Evolutionary conservation across 2,888 invertebrate species (phyloP), one percentile per base, ranked within the genome.

Genomic region (Nebria brevicollis): DNA sequence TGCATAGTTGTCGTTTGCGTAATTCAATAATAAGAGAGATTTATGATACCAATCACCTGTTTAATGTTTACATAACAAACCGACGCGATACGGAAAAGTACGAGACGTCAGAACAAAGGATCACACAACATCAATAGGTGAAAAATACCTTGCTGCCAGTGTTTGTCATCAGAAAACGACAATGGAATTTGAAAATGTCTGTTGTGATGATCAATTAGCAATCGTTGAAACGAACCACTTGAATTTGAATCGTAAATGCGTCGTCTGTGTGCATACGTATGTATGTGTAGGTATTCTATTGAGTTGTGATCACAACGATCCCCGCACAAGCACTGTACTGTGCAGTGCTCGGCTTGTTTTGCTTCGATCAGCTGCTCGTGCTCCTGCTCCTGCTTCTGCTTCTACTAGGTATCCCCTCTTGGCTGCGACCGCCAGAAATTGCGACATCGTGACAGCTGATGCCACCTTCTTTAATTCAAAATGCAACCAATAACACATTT

Each of bases 1-100:
- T 34, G 5, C 34, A 34, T 34, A 34, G 34, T 34, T 34, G 34
- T 34, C 5, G 1, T 34, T 13, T 54, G 54, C 54, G 54, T 13
- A 54, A 54, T 2, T 54, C 13, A 2, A 11, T 54, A 54, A 54
- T 54, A 7, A 13, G 34, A 34, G 34, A 34, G 34, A 34, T 34
- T 34, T 54, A 73, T 10, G 2, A 81, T 41, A 41, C 76, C 68
- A 68, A 81, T 81, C 77, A 77, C 77, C 77, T 81, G 81, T 77
- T 77, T 26, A 83, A 82, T 86, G 87, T 88, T 88, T 88, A 88
- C 87, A 87, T 88, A 88, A 88, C 86, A 87, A 85, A 86, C 78
- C 85, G 85, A 83, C 66, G n/a, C 66, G 11, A 6, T 77, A 83
- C 85, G 85, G 84, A 72, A 41, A 66, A 80, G 79, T 75, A 72